Evolutionary conservation across 2,888 invertebrate species (phyloP).

Genomic region (Plebejus anna): DNA sequence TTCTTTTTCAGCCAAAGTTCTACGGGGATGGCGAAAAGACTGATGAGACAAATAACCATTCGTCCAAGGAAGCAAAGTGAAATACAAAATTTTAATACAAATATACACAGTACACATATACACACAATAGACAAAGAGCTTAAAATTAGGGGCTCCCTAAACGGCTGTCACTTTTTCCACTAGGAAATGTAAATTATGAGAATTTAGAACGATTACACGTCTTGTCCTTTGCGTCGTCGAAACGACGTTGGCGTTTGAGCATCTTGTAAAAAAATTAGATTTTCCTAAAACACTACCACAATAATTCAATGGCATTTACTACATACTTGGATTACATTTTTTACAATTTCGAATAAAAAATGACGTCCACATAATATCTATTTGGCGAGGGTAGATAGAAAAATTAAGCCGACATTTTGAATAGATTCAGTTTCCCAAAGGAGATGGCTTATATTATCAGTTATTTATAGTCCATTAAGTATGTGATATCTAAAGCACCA

Average conservation of each 20-base stretch:
- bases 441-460: not conserved
- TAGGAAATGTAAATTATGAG: not conserved
- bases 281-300: not conserved
- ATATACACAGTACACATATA: constrained; percentile 36
- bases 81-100: constrained; percentile 18
- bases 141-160: not conserved
- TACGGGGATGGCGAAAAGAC: constrained; percentile 82
- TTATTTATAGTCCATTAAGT: not conserved
- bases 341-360: not conserved
- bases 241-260: not conserved
- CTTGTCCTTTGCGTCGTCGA: not conserved
- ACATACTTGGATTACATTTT: not conserved
- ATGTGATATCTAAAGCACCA: constrained; percentile 28
- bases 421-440: not conserved
- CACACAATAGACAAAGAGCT: constrained; percentile 5
- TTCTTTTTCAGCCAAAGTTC: constrained; percentile 80
- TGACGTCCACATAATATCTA: not conserved
- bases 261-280: not conserved
- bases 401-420: not conserved
- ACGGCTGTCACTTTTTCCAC: not conserved
- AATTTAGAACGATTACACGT: not conserved
- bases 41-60: constrained; percentile 78
- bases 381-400: not conserved
- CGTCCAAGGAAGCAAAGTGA: constrained; percentile 76
- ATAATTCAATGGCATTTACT: not conserved